phyloP scores from a whole-genome alignment of 2,888 invertebrate genomes.

The Beris chalybata region DNA sequence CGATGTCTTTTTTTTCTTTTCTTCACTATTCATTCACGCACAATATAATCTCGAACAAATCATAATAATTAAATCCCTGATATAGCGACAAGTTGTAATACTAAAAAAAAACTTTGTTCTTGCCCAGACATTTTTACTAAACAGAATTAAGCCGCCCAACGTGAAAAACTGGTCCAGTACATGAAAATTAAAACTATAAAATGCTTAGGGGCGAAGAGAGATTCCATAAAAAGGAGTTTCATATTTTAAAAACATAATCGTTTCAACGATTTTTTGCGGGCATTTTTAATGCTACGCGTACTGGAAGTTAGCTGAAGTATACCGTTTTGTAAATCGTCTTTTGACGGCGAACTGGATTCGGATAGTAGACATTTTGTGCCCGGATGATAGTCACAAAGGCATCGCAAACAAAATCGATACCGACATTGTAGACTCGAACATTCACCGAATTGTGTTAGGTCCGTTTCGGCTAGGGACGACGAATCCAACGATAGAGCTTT shows the following conservation, averaged over 20 bases:
- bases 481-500: slow-evolving; percentile 36
- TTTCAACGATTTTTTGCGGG: slow-evolving; percentile 34
- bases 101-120: no score
- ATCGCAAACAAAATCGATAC: slow-evolving; percentile 47
- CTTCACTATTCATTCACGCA: no score
- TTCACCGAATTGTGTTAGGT: slow-evolving; percentile 23
- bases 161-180: no score
- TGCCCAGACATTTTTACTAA: no score
- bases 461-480: not conserved
- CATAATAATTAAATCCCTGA: no score
- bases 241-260: slow-evolving; percentile 32
- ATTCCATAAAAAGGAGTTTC: no score
- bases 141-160: no score
- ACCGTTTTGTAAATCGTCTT: slow-evolving; percentile 38
- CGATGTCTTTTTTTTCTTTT: no score
- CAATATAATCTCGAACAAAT: no score
- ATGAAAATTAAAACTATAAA: no score
- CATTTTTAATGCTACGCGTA: slow-evolving; percentile 12
- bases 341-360: slow-evolving; percentile 48
- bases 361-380: slow-evolving; percentile 46
- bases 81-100: no score
- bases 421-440: slow-evolving; percentile 41
- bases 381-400: slow-evolving; percentile 47
- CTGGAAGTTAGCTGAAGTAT: slow-evolving; percentile 4
- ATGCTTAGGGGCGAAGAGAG: no score